A percentile compares a stretch with the other conserved stretches of the same genome.
Conservation (phyloP, 2,797 vertebrate species). For the Acipenser transmontanus region DNA sequence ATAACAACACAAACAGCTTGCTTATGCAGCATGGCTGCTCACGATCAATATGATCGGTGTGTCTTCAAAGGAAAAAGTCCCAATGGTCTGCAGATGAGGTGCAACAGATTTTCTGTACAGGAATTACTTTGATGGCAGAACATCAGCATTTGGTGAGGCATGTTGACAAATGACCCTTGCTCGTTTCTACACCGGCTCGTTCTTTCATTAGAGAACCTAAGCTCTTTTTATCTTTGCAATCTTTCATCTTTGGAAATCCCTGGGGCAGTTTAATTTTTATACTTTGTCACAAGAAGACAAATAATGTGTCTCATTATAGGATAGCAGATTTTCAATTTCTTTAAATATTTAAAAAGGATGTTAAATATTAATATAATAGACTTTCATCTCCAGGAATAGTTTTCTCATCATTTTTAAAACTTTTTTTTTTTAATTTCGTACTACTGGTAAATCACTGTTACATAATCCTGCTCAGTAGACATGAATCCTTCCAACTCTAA, state of each 20-base stretch:
- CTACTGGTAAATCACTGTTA: neutral
- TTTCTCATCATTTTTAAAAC: too few relatives aligned
- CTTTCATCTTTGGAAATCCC: constrained; percentile 2
- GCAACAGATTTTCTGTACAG: neutral
- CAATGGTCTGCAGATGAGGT: neutral
- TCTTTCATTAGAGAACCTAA: constrained; percentile 2
- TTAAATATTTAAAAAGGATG: neutral
- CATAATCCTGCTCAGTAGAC: too few relatives aligned
- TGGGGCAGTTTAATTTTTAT: neutral
- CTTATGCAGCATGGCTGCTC: too few relatives aligned
- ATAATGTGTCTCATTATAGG: neutral
- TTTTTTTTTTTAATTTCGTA: neutral
- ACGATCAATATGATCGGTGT: neutral
- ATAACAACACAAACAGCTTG: too few relatives aligned
- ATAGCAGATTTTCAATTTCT: neutral
- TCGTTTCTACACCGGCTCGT: neutral
- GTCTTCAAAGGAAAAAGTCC: neutral
- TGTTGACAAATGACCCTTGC: constrained; percentile 1
- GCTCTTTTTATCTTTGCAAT: constrained; percentile 1
- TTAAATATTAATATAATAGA: neutral
- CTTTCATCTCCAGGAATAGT: neutral
- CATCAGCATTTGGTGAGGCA: neutral
- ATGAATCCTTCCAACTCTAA: too few relatives aligned
- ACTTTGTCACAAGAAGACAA: constrained; percentile 2
- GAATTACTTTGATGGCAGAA: neutral